Evolutionary conservation across 1,140 invertebrate species (phyloP).

Genomic region (Cepaea nemoralis): DNA sequence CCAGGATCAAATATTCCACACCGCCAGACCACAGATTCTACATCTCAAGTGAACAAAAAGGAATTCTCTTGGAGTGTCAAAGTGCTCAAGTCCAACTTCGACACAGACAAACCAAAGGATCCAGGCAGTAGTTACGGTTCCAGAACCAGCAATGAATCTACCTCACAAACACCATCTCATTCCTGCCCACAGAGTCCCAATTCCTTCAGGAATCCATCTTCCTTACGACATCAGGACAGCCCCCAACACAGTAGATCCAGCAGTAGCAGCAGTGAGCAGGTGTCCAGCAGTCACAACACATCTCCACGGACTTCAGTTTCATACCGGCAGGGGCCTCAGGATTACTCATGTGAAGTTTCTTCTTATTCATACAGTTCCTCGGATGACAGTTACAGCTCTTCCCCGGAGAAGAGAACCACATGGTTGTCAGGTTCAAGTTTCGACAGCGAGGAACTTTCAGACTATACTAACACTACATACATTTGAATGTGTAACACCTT

Average conservation of each 20-base stretch:
- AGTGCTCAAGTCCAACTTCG: constrained; percentile 47
- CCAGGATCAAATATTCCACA: background rate
- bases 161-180: constrained; percentile 10
- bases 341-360: background rate
- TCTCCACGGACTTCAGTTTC: background rate
- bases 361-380: constrained; percentile 1
- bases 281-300: background rate
- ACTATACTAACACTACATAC: constrained; percentile 29
- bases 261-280: constrained; percentile 51
- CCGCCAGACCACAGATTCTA: background rate
- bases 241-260: constrained; percentile 51
- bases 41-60: constrained; percentile 15
- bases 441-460: background rate
- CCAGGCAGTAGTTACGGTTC: background rate
- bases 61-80: constrained; percentile 60
- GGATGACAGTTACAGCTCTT: constrained; percentile 23
- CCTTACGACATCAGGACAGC: constrained; percentile 51
- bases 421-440: background rate
- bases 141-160: background rate
- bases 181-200: constrained; percentile 42
- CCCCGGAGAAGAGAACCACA: background rate
- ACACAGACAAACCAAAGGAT: constrained; percentile 20
- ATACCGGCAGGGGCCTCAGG: constrained; percentile 17
- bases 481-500: no score
- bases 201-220: constrained; percentile 56